Base-by-base conservation (phyloP, 37 sponge, comb jelly and placozoan species). In the Mnemiopsis leidyi region DNA sequence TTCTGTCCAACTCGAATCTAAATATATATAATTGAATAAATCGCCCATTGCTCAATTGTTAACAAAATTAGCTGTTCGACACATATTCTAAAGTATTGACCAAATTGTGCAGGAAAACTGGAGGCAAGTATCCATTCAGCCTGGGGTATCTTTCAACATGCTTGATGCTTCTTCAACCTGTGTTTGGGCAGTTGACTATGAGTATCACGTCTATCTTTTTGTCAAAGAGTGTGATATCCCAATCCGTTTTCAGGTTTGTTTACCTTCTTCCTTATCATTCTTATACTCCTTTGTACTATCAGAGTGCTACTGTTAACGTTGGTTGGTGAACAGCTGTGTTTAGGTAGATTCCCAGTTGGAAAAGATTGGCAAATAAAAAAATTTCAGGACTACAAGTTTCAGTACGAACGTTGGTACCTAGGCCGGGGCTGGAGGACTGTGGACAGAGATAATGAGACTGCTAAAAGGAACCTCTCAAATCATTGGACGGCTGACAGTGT, bases 401-500 rank as follows among this genome's bases (percentile, higher is more conserved):
- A 31, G 36, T 79, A 5, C 1, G 82, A 79, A 36, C 33, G 82
- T 3, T 69, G 73, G 38, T 29, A 32, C 36, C 32, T 32, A 29
- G 38, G 23, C 1, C 20, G 37, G 2, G 38, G 82, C 33, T 79
- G 82, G 82, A 32, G 32, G 21, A 32, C 33, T 9, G 82, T 79
- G 1, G 82, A 21, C 9, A 69, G 73, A 25, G 73, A 69, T 28
- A 25, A 69, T 79, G 38, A 16, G 9, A 5, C 36, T 29, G 36
- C 82, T 3, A 79, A 79, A 23, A 79, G 82, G 29, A 79, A 79
- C 31, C 21, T 79, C 36, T 79, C 82, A 1, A 5, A 36, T 30
- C 82, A 79, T 31, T 79, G 82, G 82, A 33, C 35, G 1, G 23
- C 82, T 29, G 82, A 79, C 23, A 79, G 82, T 35, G 82, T 79